Conservation (phyloP, 2,113 vertebrate genomes). For the Burhinus bistriatus region DNA sequence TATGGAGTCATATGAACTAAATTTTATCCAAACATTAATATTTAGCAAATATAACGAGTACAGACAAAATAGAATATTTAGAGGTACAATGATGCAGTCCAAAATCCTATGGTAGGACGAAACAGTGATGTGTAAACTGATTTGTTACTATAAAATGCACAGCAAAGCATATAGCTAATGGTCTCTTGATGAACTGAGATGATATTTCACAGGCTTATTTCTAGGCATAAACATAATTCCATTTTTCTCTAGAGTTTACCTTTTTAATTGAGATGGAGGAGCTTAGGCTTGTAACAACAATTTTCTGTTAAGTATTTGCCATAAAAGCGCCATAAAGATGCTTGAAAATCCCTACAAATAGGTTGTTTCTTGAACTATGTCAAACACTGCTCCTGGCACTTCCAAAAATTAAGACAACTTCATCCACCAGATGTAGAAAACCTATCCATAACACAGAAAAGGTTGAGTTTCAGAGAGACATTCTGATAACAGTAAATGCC, state of each 20-base stretch:
- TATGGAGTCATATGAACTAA: accelerated
- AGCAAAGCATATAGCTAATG: background rate
- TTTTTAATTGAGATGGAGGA: background rate
- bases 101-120: background rate
- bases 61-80: background rate
- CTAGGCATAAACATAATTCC: background rate
- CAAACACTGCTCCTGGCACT: background rate
- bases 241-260: background rate
- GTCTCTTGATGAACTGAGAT: background rate
- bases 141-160: background rate
- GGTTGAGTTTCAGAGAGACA: background rate
- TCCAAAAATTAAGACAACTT: background rate
- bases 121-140: background rate
- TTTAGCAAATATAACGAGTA: background rate
- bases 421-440: background rate
- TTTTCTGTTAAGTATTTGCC: background rate
- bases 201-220: background rate
- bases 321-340: background rate
- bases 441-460: background rate
- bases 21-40: background rate
- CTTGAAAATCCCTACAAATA: background rate
- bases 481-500: background rate
- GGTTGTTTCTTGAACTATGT: background rate
- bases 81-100: background rate
- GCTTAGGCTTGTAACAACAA: background rate